A percentile compares a stretch with the other conserved stretches of the same genome.
Conservation (phyloP, 2,888 invertebrate genomes). For the Heliconius charithonia region DNA sequence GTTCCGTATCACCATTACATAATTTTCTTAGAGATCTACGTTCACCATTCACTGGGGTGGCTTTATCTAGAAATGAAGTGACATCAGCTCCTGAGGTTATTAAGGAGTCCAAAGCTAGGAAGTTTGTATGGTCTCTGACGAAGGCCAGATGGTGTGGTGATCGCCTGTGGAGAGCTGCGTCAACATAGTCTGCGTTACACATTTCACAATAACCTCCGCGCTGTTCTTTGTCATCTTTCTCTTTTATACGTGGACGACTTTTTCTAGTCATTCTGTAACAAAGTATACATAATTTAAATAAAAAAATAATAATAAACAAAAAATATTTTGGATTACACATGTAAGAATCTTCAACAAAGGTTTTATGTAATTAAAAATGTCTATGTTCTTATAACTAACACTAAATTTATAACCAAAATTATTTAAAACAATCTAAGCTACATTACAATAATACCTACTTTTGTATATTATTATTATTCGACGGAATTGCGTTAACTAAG, state of each 20-base stretch:
- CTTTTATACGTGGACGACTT: conserved; percentile 75
- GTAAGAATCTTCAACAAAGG: too few relatives aligned
- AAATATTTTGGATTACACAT: too few relatives aligned
- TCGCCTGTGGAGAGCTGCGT: conserved; percentile 87
- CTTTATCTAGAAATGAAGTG: conserved; percentile 86
- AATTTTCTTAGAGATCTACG: conserved; percentile 68
- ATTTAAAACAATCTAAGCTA: too few relatives aligned
- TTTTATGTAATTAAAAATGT: too few relatives aligned
- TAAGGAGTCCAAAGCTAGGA: conserved; percentile 88
- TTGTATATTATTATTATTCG: conserved; percentile 56
- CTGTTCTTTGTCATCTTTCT: conserved; percentile 71
- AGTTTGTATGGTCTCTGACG: conserved; percentile 89
- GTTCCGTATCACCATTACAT: conserved; percentile 70
- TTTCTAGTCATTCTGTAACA: conserved; percentile 83
- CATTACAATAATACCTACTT: conserved; percentile 60
- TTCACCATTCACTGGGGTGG: conserved; percentile 74
- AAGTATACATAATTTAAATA: background rate
- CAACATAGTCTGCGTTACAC: conserved; percentile 89
- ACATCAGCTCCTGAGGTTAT: conserved; percentile 87
- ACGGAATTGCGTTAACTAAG: conserved; percentile 46
- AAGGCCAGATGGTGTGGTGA: conserved; percentile 89
- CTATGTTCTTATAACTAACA: too few relatives aligned
- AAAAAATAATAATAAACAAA: background rate
- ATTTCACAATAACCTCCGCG: conserved; percentile 91
- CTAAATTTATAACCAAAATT: too few relatives aligned